Evolutionary conservation across 1,140 invertebrate genomes (phyloP), one percentile per base, ranked within the genome.

Genomic region (Trichogramma pretiosum): DNA sequence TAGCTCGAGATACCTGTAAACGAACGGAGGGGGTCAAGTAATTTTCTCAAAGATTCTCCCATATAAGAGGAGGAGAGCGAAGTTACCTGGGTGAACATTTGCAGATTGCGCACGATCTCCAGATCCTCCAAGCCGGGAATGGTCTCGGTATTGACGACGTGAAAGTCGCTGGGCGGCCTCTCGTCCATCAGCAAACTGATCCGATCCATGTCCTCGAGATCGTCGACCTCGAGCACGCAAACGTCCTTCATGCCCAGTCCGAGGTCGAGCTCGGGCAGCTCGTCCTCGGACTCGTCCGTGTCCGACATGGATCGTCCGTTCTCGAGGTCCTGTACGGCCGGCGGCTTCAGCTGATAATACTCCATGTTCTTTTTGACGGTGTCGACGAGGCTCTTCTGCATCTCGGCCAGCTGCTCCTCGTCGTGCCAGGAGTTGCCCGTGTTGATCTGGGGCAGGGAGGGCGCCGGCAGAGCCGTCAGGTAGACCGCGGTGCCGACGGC

Each of bases 401-500:
- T 69, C 55, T 83, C 77, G 1, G 73, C 68, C 10, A 85, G 62
- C 57, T 80, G 79, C 34, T 75, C 72, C 30, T 80, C 77, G 51
- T 82, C 79, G 9, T 76, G 76, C 71, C 75, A 79, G 1, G 77
- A 74, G 56, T 80, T 79, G 11, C 78, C 77, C 0, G 78, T 77
- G 2, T 80, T 76, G 35, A 84, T 76, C 62, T 79, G 77, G 1
- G 86, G 86, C 17, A 81, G 60, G 13, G 78, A 68, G 2, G 79
- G 78, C 16, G 84, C 79, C 2, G 89, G 89, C 21, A 94, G 63
- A 0, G 88, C 79, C 1, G 77, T 73, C 2, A 93, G 63, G 57
- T 80, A 88, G 2, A 88, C 73, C 11, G 84, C 91, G 0, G 91
- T 95, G 3, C 89, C 92, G 24, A 88, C 89, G 10, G 90, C 92